Percentiles rank a stretch among this genome's conserved stretches.
Evolutionary conservation across 1,140 invertebrate species (phyloP).

Genomic region (Neotoxoptera formosana): DNA sequence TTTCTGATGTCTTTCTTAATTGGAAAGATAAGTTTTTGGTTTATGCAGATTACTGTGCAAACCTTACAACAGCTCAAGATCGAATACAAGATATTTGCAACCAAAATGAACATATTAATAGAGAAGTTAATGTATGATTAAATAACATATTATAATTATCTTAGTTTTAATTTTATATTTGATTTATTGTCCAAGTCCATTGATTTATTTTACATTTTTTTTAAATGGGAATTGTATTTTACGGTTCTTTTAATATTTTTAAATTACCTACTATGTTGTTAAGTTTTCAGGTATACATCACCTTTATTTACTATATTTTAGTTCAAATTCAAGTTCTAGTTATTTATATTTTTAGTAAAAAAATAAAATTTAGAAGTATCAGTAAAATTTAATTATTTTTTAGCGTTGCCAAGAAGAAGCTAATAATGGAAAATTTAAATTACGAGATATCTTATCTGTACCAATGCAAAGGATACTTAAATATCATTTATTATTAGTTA

Average conservation of each 20-base stretch:
- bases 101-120: slow-evolving; percentile 69
- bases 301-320: background rate
- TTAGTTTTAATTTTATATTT: too few species aligned
- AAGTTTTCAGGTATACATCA: background rate
- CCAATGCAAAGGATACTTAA: slow-evolving; percentile 98
- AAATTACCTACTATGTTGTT: background rate
- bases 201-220: too few species aligned
- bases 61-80: slow-evolving; percentile 82
- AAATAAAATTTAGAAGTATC: too few species aligned
- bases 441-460: slow-evolving; percentile 93
- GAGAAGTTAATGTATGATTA: slow-evolving; percentile 68
- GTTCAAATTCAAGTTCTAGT: background rate
- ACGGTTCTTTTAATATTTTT: too few species aligned
- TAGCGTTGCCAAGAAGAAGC: slow-evolving; percentile 91
- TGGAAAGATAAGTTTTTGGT: slow-evolving; percentile 90
- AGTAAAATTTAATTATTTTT: slow-evolving; percentile 66
- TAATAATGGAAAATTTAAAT: slow-evolving; percentile 93
- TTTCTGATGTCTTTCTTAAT: slow-evolving; percentile 84
- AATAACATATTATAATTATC: background rate
- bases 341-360: background rate
- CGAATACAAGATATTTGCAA: slow-evolving; percentile 77
- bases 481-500: slow-evolving; percentile 92
- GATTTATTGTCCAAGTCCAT: too few species aligned
- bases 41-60: slow-evolving; percentile 96
- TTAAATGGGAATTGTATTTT: too few species aligned